Percentiles rank a stretch among this genome's conserved stretches.
Evolutionary conservation across 2,797 vertebrate genomes (phyloP).

Genomic region (Periparus ater): DNA sequence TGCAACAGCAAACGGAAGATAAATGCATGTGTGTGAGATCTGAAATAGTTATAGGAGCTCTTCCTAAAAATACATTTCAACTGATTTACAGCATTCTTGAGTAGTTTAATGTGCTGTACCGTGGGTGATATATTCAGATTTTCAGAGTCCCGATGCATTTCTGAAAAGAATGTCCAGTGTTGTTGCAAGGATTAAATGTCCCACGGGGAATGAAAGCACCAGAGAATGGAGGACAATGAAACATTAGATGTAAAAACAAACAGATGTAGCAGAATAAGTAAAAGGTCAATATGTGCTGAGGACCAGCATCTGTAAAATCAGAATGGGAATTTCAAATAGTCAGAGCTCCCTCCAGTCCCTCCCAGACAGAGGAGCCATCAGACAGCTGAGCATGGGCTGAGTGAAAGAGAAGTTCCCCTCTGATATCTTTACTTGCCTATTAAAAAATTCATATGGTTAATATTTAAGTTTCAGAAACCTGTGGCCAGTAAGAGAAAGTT

Average conservation of each 20-base stretch:
- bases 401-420: constrained; percentile 21
- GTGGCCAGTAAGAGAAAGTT: constrained; percentile 50
- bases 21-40: neutral
- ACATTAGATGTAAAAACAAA: constrained; percentile 33
- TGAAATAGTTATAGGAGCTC: neutral
- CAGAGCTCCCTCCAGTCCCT: neutral
- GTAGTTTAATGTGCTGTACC: neutral
- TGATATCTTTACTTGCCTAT: constrained; percentile 28
- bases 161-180: constrained; percentile 30
- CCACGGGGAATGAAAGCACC: neutral
- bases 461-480: constrained; percentile 71
- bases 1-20: neutral
- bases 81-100: constrained; percentile 20
- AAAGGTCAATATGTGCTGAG: constrained; percentile 24
- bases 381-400: neutral
- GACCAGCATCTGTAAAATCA: neutral
- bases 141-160: neutral
- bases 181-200: constrained; percentile 20
- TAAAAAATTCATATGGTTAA: constrained; percentile 74
- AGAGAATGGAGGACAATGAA: neutral
- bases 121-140: neutral
- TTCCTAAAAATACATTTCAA: constrained; percentile 40
- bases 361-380: neutral
- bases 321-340: neutral
- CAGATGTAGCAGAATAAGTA: constrained; percentile 11